Evolutionary conservation across 1,140 invertebrate genomes (phyloP), one percentile per base, ranked within the genome.

Genomic region (Bombus impatiens): DNA sequence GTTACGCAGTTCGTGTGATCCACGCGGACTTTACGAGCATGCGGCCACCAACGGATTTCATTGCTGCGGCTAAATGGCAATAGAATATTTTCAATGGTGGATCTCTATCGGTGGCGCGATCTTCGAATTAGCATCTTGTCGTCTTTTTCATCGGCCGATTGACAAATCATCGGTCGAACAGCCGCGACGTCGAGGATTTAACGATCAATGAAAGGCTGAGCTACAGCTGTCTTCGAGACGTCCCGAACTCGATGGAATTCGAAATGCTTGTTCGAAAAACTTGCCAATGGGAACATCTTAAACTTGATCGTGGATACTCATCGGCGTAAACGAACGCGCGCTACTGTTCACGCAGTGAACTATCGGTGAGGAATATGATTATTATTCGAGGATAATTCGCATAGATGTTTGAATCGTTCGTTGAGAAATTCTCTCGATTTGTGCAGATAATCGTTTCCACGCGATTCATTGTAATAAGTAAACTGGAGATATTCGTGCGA

Each of bases 191-290:
- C n/a, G 32, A 13, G 22, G 22, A 87, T 86, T 89, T 81, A 84
- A 89, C 35, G 85, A 2, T 44, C 85, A 10, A 87, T 87, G 87
- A 89, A 89, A 89, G 32, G 18, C 77, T 37, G 67, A n/a, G 5
- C 35, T 53, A 53, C 53, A n/a, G 59, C 35, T 78, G 75, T 71
- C 87, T 86, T 65, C 42, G 67, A 78, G 9, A 82, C 42, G 57
- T 62, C 28, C 78, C 59, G n/a, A 82, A n/a, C 22, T 18, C 62
- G 22, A 42, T 74, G 77, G 78, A 84, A 87, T 87, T 76, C 77
- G 15, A 57, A 70, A 44, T 84, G 18, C 8, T 78, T 37, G 65
- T 28, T 32, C 28, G 12, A 44, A 8, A 13, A 37, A 37, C 28
- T 32, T 28, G 40, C 1, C 40, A 44, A 44, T 12, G 70, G 18